Evolutionary conservation across 2,113 vertebrate species (phyloP).

Genomic region (Pangasianodon gigas): DNA sequence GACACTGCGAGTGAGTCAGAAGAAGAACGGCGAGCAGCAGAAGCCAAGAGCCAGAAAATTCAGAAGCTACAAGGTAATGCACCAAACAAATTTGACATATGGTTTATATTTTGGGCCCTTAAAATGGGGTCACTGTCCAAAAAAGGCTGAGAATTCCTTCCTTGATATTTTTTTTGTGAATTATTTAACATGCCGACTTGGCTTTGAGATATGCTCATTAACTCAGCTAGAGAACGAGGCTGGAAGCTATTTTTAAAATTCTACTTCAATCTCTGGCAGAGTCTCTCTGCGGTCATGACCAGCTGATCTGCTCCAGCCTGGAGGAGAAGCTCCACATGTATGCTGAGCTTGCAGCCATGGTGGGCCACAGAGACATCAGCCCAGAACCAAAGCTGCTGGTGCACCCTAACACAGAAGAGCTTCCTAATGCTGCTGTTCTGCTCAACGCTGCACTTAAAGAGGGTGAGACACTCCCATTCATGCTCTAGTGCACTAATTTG

Average conservation of each 20-base stretch:
- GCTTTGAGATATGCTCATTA: neutral
- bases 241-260: neutral
- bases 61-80: slow-evolving; percentile 85
- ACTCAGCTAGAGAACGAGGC: neutral
- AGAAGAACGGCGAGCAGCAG: slow-evolving; percentile 83
- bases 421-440: slow-evolving; percentile 78
- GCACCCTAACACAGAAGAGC: slow-evolving; percentile 79
- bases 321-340: slow-evolving; percentile 90
- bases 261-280: slow-evolving; percentile 58
- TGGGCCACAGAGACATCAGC: slow-evolving; percentile 70
- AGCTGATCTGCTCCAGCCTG: slow-evolving; percentile 86
- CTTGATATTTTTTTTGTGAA: slow-evolving; percentile 1
- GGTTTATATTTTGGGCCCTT: neutral
- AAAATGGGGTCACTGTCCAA: neutral
- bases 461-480: slow-evolving; percentile 69
- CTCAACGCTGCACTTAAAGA: slow-evolving; percentile 85
- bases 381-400: slow-evolving; percentile 81
- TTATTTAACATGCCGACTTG: neutral
- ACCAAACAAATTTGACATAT: neutral
- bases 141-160: neutral
- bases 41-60: slow-evolving; percentile 83
- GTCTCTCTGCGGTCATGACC: slow-evolving; percentile 82
- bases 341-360: slow-evolving; percentile 75
- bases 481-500: neutral
- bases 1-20: slow-evolving; percentile 84